Evolutionary conservation across 2,113 vertebrate species (phyloP).

Genomic region (Sapayoa aenigma): DNA sequence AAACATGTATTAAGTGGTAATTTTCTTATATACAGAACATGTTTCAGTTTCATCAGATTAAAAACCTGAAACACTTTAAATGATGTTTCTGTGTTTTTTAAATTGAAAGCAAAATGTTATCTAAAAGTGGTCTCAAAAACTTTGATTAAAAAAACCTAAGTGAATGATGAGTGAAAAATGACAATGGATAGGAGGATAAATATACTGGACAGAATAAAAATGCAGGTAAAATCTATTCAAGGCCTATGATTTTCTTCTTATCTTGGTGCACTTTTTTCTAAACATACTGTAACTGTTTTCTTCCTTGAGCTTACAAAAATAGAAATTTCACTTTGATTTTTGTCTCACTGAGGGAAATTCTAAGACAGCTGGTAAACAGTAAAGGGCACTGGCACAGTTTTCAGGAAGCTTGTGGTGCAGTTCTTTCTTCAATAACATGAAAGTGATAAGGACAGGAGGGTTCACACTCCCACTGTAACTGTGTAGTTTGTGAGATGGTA

Average conservation of each 20-base stretch:
- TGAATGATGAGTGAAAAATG: background rate
- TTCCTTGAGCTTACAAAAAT: background rate
- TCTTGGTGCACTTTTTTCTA: background rate
- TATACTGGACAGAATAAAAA: background rate
- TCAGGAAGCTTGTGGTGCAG: background rate
- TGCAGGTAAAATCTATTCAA: background rate
- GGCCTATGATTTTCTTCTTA: background rate
- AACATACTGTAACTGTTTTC: background rate
- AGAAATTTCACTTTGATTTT: background rate
- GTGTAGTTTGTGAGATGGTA: background rate
- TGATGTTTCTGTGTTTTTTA: background rate
- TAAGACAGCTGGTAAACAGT: background rate
- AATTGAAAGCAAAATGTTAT: background rate
- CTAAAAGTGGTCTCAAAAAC: background rate
- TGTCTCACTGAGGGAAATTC: background rate
- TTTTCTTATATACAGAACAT: background rate
- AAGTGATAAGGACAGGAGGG: background rate
- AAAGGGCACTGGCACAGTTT: background rate
- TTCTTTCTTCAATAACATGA: background rate
- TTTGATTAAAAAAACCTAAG: background rate
- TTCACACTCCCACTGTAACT: accelerated
- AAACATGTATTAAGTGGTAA: background rate
- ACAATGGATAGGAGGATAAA: background rate
- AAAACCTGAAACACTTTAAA: background rate
- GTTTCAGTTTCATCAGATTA: background rate